phyloP scores from a whole-genome alignment of 2,888 invertebrate species.

The Drosophila flavopinicola region DNA sequence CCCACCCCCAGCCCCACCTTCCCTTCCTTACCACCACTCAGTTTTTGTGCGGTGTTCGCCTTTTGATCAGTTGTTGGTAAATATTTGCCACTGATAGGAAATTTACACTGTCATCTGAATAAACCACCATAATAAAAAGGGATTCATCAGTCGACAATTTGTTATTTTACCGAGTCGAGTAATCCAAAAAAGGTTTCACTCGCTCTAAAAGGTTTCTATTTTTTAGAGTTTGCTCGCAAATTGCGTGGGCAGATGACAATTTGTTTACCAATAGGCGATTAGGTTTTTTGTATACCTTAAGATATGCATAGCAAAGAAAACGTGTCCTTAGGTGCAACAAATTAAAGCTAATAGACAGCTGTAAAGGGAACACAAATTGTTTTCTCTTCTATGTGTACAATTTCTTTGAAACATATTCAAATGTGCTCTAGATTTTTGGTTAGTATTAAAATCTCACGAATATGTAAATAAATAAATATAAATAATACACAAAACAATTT shows the following conservation, averaged over 20 bases:
- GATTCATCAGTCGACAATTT: constrained; percentile 54
- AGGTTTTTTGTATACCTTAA: constrained; percentile 33
- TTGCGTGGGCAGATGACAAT: constrained; percentile 60
- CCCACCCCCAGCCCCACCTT: background rate
- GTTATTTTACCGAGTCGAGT: constrained; percentile 52
- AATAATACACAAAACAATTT: too few species aligned
- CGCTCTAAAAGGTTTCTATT: constrained; percentile 4
- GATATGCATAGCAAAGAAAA: constrained; percentile 48
- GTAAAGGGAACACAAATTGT: constrained; percentile 31
- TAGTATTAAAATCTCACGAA: too few species aligned
- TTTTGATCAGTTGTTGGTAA: constrained; percentile 66
- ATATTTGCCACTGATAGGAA: constrained; percentile 63
- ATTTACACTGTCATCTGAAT: constrained; percentile 49
- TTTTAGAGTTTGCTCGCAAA: constrained; percentile 64
- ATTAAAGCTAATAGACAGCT: constrained; percentile 55
- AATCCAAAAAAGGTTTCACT: constrained; percentile 27
- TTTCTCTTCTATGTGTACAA: too few species aligned
- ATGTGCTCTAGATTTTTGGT: too few species aligned
- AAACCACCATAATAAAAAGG: constrained; percentile 28
- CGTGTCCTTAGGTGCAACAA: constrained; percentile 27
- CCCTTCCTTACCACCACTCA: background rate
- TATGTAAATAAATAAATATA: too few species aligned
- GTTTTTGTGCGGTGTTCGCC: constrained; percentile 28
- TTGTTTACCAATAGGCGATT: constrained; percentile 9
- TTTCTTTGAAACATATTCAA: too few species aligned